phyloP scores from a whole-genome alignment of 2,888 invertebrate species.

The Blastobasis lacticolella region DNA sequence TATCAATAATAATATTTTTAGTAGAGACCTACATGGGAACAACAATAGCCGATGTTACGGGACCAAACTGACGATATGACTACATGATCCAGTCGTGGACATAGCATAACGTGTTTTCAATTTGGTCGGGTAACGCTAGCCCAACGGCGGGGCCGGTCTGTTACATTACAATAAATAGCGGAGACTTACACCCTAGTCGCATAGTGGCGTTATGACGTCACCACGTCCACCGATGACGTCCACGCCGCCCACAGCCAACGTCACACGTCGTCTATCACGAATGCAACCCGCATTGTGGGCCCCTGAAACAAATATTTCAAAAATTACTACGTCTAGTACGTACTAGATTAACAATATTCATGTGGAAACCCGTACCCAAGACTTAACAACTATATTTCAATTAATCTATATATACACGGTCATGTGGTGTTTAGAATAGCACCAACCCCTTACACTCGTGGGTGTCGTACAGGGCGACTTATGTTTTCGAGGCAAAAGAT shows the following conservation, averaged over 20 bases:
- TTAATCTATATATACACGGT: no score
- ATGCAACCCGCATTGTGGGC: constrained; percentile 70
- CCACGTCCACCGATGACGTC: constrained; percentile 24
- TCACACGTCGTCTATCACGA: constrained; percentile 71
- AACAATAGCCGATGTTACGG: constrained; percentile 35
- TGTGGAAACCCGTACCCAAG: no score
- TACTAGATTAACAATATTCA: no score
- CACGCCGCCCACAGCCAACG: constrained; percentile 24
- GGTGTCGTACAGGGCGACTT: no score
- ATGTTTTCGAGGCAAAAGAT: no score
- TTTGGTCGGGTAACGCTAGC: background rate
- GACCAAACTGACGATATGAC: constrained; percentile 10
- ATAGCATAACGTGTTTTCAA: constrained; percentile 9
- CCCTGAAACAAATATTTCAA: constrained; percentile 30
- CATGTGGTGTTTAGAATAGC: no score
- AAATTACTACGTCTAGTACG: no score
- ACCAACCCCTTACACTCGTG: no score
- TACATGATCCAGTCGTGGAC: constrained; percentile 6
- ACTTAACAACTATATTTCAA: no score
- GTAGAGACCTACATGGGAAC: constrained; percentile 39
- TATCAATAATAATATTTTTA: constrained; percentile 12
- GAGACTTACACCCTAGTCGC: constrained; percentile 27
- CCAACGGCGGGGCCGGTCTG: no score
- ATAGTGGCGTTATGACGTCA: constrained; percentile 4
- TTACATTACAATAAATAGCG: constrained; percentile 15